Evolutionary conservation across 2,113 vertebrate genomes (phyloP), one percentile per base, ranked within the genome.

Genomic region (Heterotilapia buettikoferi): DNA sequence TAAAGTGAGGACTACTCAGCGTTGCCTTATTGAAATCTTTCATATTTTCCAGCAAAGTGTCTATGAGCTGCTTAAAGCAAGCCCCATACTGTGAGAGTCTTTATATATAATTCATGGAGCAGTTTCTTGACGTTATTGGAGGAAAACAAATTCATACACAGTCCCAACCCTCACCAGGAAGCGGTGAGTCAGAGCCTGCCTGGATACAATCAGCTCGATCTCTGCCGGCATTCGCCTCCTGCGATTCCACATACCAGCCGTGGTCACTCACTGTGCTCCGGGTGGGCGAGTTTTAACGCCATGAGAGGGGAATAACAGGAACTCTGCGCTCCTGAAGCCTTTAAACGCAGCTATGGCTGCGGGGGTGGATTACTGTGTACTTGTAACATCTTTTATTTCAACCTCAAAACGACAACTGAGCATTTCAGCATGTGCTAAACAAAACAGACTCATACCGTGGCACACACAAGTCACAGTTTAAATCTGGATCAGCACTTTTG

Each of bases 271-370:
- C 52, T 68, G 73, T 68, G 92, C 87, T 9, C 80, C 2, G 83
- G 80, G 91, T 89, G 91, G 86, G 91, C 14, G 61, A 87, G 24
- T 24, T 76, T 68, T 45, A 73, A 59, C 56, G n/a, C 80, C 9
- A 24, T 7, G 54, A 56, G 36, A 82, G 54, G 83, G 83, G 43
- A 92, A 94, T 91, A 92, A 93, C 92, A 90, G 92, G 92, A 95
- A 94, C 90, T 93, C 52, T 92, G 36, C 53, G 80, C 90, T 90
- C 52, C 54, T 43, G 66, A 50, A 54, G 84, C 31, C 21, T 81
- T 47, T 10, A 13, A 63, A 43, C 19, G 86, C 73, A 53, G 38
- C 36, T 53, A 29, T 36, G 38, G 31, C 29, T 2, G 71, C 4
- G 53, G 68, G 68, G 54, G 82, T 18, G 79, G 63, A 36, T 24